A percentile compares a stretch with the other conserved stretches of the same genome.
Conservation (phyloP, 2,888 invertebrate species). For the Trissolcus brochymenae region DNA sequence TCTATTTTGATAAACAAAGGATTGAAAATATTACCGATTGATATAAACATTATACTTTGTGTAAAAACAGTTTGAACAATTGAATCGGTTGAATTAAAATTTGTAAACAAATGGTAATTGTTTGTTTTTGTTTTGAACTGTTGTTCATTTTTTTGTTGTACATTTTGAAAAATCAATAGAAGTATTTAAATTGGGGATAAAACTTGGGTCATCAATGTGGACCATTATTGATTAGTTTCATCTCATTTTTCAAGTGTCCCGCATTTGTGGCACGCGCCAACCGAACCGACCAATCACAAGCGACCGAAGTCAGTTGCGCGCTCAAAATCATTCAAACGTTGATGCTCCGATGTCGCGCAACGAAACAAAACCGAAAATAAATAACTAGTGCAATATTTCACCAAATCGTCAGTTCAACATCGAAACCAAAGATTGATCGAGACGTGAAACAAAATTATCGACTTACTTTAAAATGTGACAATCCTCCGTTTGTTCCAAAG, state of each 20-base stretch:
- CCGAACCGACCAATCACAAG: background rate
- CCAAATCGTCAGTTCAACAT: background rate
- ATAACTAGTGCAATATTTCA: background rate
- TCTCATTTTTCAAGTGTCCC: conserved; percentile 7
- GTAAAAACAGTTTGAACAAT: no score
- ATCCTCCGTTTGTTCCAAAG: background rate
- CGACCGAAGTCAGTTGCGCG: conserved; percentile 21
- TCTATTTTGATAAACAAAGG: no score
- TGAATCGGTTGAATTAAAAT: no score
- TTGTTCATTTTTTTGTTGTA: background rate
- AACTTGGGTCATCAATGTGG: background rate
- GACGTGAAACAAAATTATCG: background rate
- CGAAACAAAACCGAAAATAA: conserved; percentile 1
- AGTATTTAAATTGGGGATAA: background rate
- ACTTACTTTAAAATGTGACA: background rate
- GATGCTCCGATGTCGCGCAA: background rate
- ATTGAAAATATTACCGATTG: no score
- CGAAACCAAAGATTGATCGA: background rate
- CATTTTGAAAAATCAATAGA: no score
- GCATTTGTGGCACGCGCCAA: conserved; percentile 1
- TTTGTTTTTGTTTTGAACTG: no score
- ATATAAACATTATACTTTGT: no score
- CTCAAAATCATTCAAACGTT: conserved; percentile 7
- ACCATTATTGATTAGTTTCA: conserved; percentile 2
- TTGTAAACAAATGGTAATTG: no score